Conservation (phyloP, 2,797 vertebrate genomes). For the Mus spretus region DNA sequence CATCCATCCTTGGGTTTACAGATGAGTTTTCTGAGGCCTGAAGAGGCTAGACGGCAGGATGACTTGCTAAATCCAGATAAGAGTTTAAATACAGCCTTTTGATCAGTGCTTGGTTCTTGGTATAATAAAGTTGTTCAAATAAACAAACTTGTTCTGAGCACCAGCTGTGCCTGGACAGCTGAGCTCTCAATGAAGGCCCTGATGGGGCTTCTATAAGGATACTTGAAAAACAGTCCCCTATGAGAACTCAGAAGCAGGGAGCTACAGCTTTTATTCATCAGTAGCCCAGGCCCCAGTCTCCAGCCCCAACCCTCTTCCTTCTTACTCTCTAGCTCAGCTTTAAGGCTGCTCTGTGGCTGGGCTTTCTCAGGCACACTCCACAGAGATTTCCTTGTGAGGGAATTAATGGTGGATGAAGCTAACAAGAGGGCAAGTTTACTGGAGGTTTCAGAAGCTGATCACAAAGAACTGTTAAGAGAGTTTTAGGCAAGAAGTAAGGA, state of each 20-base stretch:
- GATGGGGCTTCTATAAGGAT: neutral
- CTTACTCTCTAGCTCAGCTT: neutral
- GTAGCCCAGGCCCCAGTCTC: neutral
- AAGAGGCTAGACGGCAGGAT: conserved; percentile 1
- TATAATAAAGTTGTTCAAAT: conserved; percentile 25
- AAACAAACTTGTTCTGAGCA: neutral
- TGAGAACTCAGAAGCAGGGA: neutral
- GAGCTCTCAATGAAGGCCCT: neutral
- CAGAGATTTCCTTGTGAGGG: neutral
- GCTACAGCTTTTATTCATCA: neutral
- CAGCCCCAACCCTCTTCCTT: neutral
- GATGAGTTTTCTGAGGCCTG: neutral
- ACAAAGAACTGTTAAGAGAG: neutral
- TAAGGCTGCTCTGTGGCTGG: neutral
- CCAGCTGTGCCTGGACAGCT: neutral
- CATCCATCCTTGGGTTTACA: neutral
- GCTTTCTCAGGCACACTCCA: neutral
- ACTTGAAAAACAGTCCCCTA: neutral
- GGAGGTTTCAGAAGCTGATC: neutral
- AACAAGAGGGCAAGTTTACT: neutral
- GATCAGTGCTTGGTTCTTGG: neutral
- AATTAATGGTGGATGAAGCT: neutral
- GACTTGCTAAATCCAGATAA: conserved; percentile 42
- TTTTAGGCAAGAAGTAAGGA: neutral
- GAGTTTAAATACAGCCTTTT: conserved; percentile 30